Evolutionary conservation across 2,113 vertebrate genomes (phyloP).

Genomic region (Dendrocopos noguchii): DNA sequence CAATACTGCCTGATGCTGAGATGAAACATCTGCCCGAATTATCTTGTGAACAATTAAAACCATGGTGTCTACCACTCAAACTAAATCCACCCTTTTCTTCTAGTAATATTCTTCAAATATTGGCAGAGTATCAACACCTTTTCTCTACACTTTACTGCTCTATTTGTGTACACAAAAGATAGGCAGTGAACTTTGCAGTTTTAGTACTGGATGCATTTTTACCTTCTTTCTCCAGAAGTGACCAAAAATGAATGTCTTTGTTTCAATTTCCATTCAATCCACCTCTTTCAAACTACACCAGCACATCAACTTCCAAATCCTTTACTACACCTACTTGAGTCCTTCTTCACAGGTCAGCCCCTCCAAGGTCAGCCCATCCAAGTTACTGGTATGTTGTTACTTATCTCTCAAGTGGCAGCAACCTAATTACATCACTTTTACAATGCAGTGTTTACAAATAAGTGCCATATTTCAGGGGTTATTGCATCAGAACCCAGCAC

Average conservation of each 20-base stretch:
- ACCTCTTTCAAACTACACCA: background rate
- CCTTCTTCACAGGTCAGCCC: background rate
- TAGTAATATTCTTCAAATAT: background rate
- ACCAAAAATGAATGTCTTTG: background rate
- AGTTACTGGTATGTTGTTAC: background rate
- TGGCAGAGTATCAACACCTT: background rate
- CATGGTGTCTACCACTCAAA: background rate
- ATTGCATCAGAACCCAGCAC: background rate
- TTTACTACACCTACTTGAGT: background rate
- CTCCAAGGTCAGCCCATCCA: accelerated
- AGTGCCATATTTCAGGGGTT: background rate
- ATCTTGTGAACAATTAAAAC: background rate
- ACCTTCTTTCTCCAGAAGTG: background rate
- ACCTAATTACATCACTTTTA: background rate
- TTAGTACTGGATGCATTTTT: background rate
- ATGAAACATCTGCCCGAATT: background rate
- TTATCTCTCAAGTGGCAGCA: background rate
- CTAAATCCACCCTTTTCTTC: background rate
- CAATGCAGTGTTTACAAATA: background rate
- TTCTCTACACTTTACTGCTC: background rate
- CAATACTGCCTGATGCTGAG: background rate
- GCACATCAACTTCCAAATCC: background rate
- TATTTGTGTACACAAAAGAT: background rate
- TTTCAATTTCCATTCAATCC: background rate
- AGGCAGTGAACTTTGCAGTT: background rate